phyloP scores from a whole-genome alignment of 1,140 invertebrate species.

The Pseudomyrmex cubaensis region DNA sequence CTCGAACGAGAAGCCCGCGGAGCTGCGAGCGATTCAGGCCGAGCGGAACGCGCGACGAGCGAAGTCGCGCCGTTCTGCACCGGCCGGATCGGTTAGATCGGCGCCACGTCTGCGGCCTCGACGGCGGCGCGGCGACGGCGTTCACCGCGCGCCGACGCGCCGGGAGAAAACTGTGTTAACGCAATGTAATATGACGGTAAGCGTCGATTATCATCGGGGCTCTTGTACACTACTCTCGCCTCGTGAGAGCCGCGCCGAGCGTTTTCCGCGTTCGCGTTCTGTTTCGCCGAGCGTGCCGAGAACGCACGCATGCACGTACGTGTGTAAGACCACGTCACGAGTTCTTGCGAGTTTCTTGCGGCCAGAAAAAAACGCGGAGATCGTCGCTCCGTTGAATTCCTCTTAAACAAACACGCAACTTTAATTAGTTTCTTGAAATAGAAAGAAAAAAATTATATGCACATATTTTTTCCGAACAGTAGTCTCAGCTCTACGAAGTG shows the following conservation, averaged over 20 bases:
- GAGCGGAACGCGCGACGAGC: slow-evolving; percentile 66
- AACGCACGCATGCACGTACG: background rate
- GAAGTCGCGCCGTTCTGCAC: background rate
- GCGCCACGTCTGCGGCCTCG: slow-evolving; percentile 73
- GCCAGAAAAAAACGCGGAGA: too few species aligned
- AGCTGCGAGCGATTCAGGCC: slow-evolving; percentile 59
- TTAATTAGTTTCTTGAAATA: too few species aligned
- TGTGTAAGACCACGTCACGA: too few species aligned
- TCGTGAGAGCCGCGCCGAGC: background rate
- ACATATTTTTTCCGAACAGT: background rate
- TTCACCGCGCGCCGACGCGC: slow-evolving; percentile 63
- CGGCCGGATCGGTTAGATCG: slow-evolving; percentile 68
- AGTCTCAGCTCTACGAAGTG: background rate
- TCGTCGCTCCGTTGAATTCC: background rate
- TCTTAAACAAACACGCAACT: background rate
- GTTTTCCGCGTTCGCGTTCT: slow-evolving; percentile 61
- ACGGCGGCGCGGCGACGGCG: slow-evolving; percentile 63
- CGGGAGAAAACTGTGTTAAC: slow-evolving; percentile 71
- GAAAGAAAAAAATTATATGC: too few species aligned
- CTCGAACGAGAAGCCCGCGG: slow-evolving; percentile 28
- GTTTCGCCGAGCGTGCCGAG: slow-evolving; percentile 20
- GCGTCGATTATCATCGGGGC: slow-evolving; percentile 32
- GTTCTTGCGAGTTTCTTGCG: too few species aligned
- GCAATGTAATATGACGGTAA: slow-evolving; percentile 63
- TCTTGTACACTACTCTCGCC: slow-evolving; percentile 27